Conservation (phyloP, 2,797 vertebrate genomes). For the Cottoperca gobio region DNA sequence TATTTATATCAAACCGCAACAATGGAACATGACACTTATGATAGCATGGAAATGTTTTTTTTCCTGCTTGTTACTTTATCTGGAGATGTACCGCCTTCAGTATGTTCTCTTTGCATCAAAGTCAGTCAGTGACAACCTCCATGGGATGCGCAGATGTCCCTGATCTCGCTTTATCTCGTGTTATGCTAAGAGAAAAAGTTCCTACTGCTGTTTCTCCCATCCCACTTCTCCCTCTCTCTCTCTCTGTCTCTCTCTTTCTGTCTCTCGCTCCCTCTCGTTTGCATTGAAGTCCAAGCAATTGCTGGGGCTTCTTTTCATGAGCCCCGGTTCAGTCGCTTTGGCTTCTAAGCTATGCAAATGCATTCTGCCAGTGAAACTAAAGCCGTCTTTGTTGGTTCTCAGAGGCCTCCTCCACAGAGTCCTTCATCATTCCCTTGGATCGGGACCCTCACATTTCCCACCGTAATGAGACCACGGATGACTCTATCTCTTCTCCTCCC, state of each 20-base stretch:
- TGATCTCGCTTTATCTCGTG: conserved; percentile 64
- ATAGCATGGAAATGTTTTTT: conserved; percentile 39
- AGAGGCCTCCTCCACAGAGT: conserved; percentile 84
- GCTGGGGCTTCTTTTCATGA: conserved; percentile 84
- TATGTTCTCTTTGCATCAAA: conserved; percentile 74
- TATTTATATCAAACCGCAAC: conserved; percentile 49
- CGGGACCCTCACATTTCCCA: conserved; percentile 83
- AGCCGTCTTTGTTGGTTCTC: conserved; percentile 87
- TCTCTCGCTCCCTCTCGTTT: conserved; percentile 65
- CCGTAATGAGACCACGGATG: conserved; percentile 81
- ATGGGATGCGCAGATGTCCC: conserved; percentile 70
- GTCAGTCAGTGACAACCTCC: conserved; percentile 61
- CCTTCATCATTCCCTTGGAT: conserved; percentile 86
- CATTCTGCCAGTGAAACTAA: conserved; percentile 86
- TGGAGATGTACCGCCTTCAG: conserved; percentile 53
- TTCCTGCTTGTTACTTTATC: conserved; percentile 54
- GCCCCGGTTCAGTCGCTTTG: conserved; percentile 84
- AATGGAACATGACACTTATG: conserved; percentile 50
- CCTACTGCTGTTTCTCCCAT: conserved; percentile 44
- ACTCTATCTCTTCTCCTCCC: conserved; percentile 69
- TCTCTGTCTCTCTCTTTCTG: conserved; percentile 12
- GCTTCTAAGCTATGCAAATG: conserved; percentile 89
- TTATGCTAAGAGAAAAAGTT: conserved; percentile 64
- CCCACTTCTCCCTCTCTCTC: conserved; percentile 33
- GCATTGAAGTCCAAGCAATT: conserved; percentile 82